Percentiles rank a stretch among this genome's conserved stretches.
These are phyloP conservation scores for Oncorhynchus mykiss DNA, from an alignment of 2,113 vertebrate genomes.

Conservation along the genomic window DNA sequence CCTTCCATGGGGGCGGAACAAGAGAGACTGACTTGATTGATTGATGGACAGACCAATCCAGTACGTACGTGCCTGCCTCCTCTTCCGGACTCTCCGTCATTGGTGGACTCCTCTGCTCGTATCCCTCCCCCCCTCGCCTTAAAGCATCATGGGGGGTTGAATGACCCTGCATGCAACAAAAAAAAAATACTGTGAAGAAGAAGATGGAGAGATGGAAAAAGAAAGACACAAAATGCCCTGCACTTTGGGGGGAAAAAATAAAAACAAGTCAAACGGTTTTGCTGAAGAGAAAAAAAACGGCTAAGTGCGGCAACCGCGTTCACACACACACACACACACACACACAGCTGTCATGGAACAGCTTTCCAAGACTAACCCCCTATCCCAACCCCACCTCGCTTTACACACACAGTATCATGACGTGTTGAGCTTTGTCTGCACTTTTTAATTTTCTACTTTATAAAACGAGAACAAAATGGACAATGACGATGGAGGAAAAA, in stretches of 20 bases:
- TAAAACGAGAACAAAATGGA: constrained; percentile 22
- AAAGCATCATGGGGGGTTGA: constrained; percentile 93
- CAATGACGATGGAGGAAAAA: constrained; percentile 49
- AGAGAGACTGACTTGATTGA: constrained; percentile 71
- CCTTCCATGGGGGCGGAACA: constrained; percentile 77
- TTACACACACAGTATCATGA: constrained; percentile 44
- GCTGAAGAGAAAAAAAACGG: constrained; percentile 75
- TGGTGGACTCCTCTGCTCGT: constrained; percentile 79
- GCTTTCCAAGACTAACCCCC: constrained; percentile 40
- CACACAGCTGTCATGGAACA: constrained; percentile 7
- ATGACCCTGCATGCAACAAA: constrained; percentile 84
- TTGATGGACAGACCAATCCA: constrained; percentile 35
- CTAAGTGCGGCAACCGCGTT: constrained; percentile 52
- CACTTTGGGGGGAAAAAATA: constrained; percentile 65
- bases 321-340: not conserved
- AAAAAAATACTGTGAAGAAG: constrained; percentile 93
- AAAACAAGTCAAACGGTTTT: constrained; percentile 63
- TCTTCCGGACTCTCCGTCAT: constrained; percentile 77
- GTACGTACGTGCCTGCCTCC: constrained; percentile 72
- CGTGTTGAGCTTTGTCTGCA: constrained; percentile 63
- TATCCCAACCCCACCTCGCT: constrained; percentile 27
- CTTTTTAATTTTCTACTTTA: constrained; percentile 66
- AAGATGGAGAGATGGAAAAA: constrained; percentile 9
- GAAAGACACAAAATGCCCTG: constrained; percentile 52
- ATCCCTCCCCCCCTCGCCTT: constrained; percentile 87